Base-by-base conservation (phyloP, 23 tunicate species). In the Halocynthia roretzi region DNA sequence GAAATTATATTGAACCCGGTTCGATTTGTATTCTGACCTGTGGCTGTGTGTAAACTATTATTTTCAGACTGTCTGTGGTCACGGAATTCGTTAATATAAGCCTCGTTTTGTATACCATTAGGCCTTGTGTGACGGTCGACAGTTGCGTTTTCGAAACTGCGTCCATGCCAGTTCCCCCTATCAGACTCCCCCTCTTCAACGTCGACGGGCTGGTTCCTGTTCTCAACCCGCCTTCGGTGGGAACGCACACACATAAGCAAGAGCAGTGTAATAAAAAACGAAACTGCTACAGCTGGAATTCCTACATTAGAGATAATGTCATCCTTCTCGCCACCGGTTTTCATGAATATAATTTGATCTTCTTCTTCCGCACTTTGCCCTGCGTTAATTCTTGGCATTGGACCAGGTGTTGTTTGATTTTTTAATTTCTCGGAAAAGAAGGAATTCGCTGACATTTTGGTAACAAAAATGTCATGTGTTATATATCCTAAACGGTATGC, bases 121-220 rank as follows among this genome's bases (percentile, higher is more conserved):
- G 44, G 44, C 44, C 44, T 31, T 31, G 44, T 31, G 44, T 31
- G 44, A 4, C 44, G 44, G 44, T 31, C 44, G 44, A 31, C 44
- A 31, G 44, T 31, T 31, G 44, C 44, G 44, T 4, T 31, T 31
- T 31, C 44, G 44, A 31, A 58, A 58, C 15, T 4, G 2, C 17
- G 63, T 58, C 63, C 17, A 20, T 65, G 48, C 70, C 70, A 65
- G 70, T 65, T 65, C 22, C 31, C 70, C 10, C 19, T 15, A 48
- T 65, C 19, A 8, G 48, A 8, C 10, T 20, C 19, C 17, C 70
- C 70, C 31, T 65, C 70, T 65, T 65, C 17, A 0, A 15, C 19
- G 31, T 65, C 70, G 31, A 65, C 31, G 5, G 70, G 22, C 19
- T 65, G 70, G 22, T 48, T 65, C 44, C 44, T 31, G 22, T 48